phyloP scores from a whole-genome alignment of 2,113 vertebrate genomes.

The Carlito syrichta region DNA sequence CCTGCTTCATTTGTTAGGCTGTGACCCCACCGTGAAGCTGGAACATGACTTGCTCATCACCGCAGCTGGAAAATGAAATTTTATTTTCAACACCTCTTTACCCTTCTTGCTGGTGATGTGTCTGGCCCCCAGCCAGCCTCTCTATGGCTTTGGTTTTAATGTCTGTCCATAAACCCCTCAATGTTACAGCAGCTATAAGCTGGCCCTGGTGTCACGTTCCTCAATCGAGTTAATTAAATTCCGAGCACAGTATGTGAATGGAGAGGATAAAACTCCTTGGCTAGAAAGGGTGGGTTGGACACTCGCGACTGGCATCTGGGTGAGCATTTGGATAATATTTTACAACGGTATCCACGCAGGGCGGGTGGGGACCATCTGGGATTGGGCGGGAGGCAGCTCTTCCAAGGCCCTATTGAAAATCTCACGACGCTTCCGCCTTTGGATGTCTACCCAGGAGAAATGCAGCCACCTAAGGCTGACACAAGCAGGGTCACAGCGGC shows the following conservation, averaged over 20 bases:
- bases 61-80: conserved; percentile 70
- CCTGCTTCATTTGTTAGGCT: conserved; percentile 33
- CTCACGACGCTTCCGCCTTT: rapidly evolving
- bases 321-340: conserved; percentile 44
- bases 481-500: rapidly evolving
- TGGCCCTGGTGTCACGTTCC: conserved; percentile 63
- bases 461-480: neutral
- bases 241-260: conserved; percentile 70
- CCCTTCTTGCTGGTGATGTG: conserved; percentile 71
- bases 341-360: rapidly evolving
- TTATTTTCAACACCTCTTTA: conserved; percentile 76
- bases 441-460: neutral
- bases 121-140: conserved; percentile 70
- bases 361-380: neutral
- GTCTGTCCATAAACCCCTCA: conserved; percentile 79
- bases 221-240: conserved; percentile 81
- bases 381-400: neutral
- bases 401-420: neutral
- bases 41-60: conserved; percentile 50
- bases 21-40: neutral
- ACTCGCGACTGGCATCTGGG: conserved; percentile 72
- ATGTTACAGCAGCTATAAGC: conserved; percentile 74
- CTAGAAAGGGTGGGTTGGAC: conserved; percentile 58
- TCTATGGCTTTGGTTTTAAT: conserved; percentile 76
- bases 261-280: conserved; percentile 76